These are phyloP conservation scores for Drosophila putrida DNA, from an alignment of 2,888 invertebrate genomes.

Conservation along the genomic window DNA sequence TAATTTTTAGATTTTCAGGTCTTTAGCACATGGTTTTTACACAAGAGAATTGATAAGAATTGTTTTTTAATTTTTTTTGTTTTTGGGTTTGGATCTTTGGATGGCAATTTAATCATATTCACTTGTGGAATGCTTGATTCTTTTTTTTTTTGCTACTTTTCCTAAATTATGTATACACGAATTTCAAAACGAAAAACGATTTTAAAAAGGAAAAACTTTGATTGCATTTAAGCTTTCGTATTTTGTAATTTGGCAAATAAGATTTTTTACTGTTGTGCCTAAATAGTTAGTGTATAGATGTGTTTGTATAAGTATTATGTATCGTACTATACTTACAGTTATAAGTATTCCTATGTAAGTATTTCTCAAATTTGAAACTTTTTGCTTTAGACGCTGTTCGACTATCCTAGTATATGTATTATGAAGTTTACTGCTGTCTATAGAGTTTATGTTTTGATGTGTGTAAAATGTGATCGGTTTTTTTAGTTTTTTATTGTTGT, in stretches of 20 bases:
- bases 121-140: slow-evolving; percentile 66
- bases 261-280: slow-evolving; percentile 55
- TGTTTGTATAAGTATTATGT: slow-evolving; percentile 28
- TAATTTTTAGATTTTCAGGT: slow-evolving; percentile 18
- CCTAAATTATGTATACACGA: slow-evolving; percentile 23
- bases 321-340: slow-evolving; percentile 25
- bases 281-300: slow-evolving; percentile 34
- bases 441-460: slow-evolving; percentile 27
- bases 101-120: slow-evolving; percentile 60
- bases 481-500: slow-evolving; percentile 22
- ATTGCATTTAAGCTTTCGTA: slow-evolving; percentile 41
- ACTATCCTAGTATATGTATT: slow-evolving; percentile 52
- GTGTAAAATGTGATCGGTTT: slow-evolving; percentile 50
- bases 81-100: slow-evolving; percentile 71
- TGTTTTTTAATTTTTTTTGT: not conserved
- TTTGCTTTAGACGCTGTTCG: slow-evolving; percentile 31
- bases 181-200: slow-evolving; percentile 26
- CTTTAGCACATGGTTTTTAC: slow-evolving; percentile 55
- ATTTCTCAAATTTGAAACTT: slow-evolving; percentile 55
- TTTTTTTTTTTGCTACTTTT: slow-evolving; percentile 11
- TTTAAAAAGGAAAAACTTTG: slow-evolving; percentile 43
- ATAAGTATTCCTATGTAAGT: slow-evolving; percentile 7
- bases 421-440: slow-evolving; percentile 45
- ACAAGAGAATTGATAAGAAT: slow-evolving; percentile 56
- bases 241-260: slow-evolving; percentile 59